Base-by-base conservation (phyloP, 2,797 vertebrate genomes). In the Melanotaenia boesemani region DNA sequence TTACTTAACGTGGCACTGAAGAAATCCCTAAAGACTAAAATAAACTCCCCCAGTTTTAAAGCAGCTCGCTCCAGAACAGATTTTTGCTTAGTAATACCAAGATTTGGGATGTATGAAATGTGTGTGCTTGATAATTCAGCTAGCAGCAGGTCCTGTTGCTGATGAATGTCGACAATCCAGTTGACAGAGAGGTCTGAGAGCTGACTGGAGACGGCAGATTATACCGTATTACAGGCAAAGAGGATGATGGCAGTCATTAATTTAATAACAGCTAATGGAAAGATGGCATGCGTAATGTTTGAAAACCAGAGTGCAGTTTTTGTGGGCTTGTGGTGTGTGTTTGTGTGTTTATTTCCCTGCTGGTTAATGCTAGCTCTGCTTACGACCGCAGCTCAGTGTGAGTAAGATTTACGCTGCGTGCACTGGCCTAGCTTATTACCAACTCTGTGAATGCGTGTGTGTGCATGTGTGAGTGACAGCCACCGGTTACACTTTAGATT, bases 401-500 rank as follows among this genome's bases (percentile, higher is more conserved):
- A 89, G 72, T 79, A 81, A 86, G 81, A 79, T 80, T 86, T 90
- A 77, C 62, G n/a, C 79, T 78, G 81, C 82, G 65, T 66, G 76
- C 54, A 37, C 80, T 90, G 85, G 88, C 88, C 82, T 52, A 72
- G 71, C 84, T 88, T 90, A 88, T 89, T 83, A 85, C 68, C 30
- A 79, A 67, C 37, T 80, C 44, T 41, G 39, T 37, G 32, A n/a
- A 22, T 57, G 60, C 58, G 34, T 71, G 63, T 44, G 72, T 76
- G 54, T 55, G 63, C 72, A 46, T 79, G 78, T 39, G 73, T 74
- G 81, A 70, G 61, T 83, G 81, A 85, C 76, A 90, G 84, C 78
- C 70, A 80, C 88, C 85, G 79, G 88, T 89, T 89, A 85, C 74
- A 72, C 80, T 87, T 87, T 68, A 77, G 86, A 89, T 77, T 72